A percentile compares a stretch with the other conserved stretches of the same genome.
Conservation (phyloP, 2,797 vertebrate genomes). For the Harpagifer antarcticus region DNA sequence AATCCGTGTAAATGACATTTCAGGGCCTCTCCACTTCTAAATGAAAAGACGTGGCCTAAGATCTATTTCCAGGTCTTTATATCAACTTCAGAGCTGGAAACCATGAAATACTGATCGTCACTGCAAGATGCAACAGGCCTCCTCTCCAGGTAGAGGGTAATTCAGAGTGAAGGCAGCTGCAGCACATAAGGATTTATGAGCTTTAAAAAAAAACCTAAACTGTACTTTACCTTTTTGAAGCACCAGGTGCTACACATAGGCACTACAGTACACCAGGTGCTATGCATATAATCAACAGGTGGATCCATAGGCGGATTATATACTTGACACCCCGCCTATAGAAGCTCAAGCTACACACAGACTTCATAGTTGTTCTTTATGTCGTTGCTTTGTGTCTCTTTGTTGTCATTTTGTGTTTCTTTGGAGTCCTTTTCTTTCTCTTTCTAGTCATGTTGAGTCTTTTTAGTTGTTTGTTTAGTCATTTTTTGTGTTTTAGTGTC, state of each 20-base stretch:
- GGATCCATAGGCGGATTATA: too few relatives aligned
- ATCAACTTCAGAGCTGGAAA: conserved; percentile 24
- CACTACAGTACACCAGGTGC: too few relatives aligned
- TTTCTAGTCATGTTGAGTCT: too few relatives aligned
- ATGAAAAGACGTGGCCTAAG: neutral
- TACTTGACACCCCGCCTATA: too few relatives aligned
- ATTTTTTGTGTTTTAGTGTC: too few relatives aligned
- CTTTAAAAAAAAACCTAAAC: conserved; percentile 3
- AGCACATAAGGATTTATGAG: conserved; percentile 8
- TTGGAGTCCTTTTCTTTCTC: too few relatives aligned
- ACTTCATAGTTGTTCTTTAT: too few relatives aligned
- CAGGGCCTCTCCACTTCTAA: neutral
- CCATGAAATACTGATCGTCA: conserved; percentile 43
- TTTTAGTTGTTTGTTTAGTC: too few relatives aligned
- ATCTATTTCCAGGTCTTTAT: neutral
- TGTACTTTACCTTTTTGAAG: neutral
- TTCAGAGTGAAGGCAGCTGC: neutral
- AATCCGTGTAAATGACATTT: neutral
- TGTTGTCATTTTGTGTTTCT: too few relatives aligned
- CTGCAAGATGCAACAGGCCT: conserved; percentile 71
- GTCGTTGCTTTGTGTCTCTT: too few relatives aligned
- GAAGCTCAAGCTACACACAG: too few relatives aligned
- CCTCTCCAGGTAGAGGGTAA: neutral
- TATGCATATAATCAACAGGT: too few relatives aligned
- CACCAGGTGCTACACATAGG: neutral